Evolutionary conservation across 64 coral and sea anemone genomes (phyloP).

Genomic region (Stichodactyla mertensii): DNA sequence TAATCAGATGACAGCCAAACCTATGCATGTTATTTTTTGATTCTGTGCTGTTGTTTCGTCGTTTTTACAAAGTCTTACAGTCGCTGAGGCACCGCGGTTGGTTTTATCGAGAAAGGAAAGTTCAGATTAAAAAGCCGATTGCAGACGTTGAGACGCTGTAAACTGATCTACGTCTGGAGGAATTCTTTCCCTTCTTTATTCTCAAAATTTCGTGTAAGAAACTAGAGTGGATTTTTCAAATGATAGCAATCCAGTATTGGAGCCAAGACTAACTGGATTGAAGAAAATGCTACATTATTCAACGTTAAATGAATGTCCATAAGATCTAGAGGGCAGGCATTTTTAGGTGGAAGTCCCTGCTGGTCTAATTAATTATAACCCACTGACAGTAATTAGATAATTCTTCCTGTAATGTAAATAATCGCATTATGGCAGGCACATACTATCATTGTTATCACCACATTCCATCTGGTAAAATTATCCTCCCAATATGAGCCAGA

Average conservation of each 20-base stretch:
- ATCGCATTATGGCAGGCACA: constrained; percentile 57
- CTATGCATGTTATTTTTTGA: neutral
- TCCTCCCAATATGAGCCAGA: neutral
- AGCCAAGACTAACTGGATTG: constrained; percentile 1
- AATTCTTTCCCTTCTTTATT: neutral
- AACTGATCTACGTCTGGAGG: neutral
- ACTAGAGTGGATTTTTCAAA: neutral
- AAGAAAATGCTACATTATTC: constrained; percentile 22
- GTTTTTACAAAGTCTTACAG: neutral
- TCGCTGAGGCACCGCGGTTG: neutral
- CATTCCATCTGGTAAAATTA: constrained; percentile 54
- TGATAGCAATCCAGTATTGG: neutral
- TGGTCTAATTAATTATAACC: constrained; percentile 62
- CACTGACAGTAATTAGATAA: constrained; percentile 76
- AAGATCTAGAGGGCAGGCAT: neutral
- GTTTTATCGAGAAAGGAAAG: neutral
- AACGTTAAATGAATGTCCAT: neutral
- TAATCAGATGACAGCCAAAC: constrained; percentile 28
- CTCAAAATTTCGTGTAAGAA: neutral
- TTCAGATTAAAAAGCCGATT: constrained; percentile 15
- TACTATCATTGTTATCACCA: constrained; percentile 35
- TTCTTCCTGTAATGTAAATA: constrained; percentile 55
- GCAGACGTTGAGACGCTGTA: neutral
- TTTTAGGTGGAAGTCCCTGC: constrained; percentile 17
- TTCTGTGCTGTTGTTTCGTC: neutral